Base-by-base conservation (phyloP, 2,888 invertebrate species). In the Acholoe squamosa region DNA sequence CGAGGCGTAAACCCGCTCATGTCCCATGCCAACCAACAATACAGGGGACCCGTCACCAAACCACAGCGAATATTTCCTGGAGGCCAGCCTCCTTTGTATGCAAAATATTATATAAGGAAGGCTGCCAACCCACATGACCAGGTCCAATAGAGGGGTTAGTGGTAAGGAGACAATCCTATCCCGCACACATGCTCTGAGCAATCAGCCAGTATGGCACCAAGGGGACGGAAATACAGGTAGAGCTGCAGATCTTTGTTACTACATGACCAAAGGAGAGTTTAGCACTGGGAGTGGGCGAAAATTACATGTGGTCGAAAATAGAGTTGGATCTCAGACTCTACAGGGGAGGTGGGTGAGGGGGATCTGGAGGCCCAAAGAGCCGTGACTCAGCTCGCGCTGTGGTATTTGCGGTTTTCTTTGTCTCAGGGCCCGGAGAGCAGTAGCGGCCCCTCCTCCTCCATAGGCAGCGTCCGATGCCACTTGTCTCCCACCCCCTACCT, bases 331-430 rank as follows among this genome's bases (percentile, higher is more conserved):
- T 51, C n/a, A 0, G 61, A n/a, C 61, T 43, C 43, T 43, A 43
- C 43, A 43, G 43, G 43, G 43, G 43, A 43, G 43, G 43, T 43
- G 43, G 43, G 43, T 43, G 43, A 43, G 61, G 61, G 22, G 84
- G 84, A 84, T 84, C 84, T 16, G 43, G 33, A 10, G 84, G 43
- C n/a, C 25, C 33, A 31, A 19, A 14, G 84, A 43, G 84, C 43
- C 51, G 51, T 84, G 84, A 84, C 43, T 84, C 84, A 84, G 84
- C 51, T 16, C 43, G 25, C 22, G 43, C 84, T 84, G 84, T 28
- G 84, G 84, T 84, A 84, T 84, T 84, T 84, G 84, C 51, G 84
- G 84, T 84, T 84, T 84, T 84, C 84, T 84, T 84, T 84, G 84
- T 84, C 84, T 84, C 84, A 34, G 84, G 77, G 33, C 84, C 51